These are phyloP conservation scores for Polypedilum vanderplanki DNA, from an alignment of 1,140 invertebrate genomes.

Conservation along the genomic window DNA sequence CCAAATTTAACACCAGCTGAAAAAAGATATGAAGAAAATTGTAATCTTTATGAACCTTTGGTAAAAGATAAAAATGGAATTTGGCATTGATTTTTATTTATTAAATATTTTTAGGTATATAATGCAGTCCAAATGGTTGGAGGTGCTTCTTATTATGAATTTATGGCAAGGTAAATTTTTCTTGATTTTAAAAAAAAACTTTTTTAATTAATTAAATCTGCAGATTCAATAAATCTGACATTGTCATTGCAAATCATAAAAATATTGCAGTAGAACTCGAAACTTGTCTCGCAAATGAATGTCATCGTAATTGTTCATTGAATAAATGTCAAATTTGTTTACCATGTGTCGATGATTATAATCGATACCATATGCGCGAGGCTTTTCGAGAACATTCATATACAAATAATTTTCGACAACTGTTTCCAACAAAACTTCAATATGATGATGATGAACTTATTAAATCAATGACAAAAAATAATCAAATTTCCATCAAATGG, in stretches of 20 bases:
- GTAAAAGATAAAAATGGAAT: no score
- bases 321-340: not conserved
- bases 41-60: not conserved
- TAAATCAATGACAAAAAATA: not conserved
- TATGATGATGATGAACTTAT: not conserved
- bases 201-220: no score
- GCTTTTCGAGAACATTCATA: not conserved
- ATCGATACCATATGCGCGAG: not conserved
- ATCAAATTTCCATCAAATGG: not conserved
- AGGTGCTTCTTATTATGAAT: not conserved
- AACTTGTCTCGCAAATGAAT: not conserved
- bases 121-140: not conserved
- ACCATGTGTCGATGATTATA: not conserved
- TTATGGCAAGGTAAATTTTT: conserved; percentile 36
- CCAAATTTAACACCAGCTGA: not conserved
- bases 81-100: no score
- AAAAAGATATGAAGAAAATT: not conserved
- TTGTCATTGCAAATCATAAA: not conserved
- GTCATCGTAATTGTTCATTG: not conserved
- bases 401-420: not conserved
- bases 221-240: not conserved
- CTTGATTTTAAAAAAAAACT: no score
- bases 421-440: not conserved
- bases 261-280: not conserved
- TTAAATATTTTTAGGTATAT: not conserved